Percentiles rank a stretch among this genome's conserved stretches.
Conservation (phyloP, 2,888 invertebrate species). For the Tolmerus cingulatus region DNA sequence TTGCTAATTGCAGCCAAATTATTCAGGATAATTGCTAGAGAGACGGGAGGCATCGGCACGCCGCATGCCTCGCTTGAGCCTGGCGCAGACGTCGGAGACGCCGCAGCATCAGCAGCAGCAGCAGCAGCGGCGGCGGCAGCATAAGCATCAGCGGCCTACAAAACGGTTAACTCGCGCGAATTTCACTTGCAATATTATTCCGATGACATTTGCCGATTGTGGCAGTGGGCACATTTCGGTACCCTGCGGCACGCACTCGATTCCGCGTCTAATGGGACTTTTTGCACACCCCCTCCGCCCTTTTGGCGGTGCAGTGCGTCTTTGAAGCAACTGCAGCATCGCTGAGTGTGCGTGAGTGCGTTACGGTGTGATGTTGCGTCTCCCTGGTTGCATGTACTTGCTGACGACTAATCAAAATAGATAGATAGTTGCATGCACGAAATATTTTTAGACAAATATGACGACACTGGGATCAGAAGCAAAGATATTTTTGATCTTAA, state of each 20-base stretch:
- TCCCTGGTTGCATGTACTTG: neutral
- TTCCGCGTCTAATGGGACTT: neutral
- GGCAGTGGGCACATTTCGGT: constrained; percentile 34
- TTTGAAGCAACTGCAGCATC: neutral
- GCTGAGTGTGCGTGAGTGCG: neutral
- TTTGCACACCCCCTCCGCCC: neutral
- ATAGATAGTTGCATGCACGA: constrained; percentile 43
- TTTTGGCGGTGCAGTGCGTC: neutral
- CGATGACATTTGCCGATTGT: constrained; percentile 42
- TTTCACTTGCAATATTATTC: constrained; percentile 24
- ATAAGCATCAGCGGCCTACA: neutral
- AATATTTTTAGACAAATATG: constrained; percentile 47
- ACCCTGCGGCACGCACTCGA: constrained; percentile 28
- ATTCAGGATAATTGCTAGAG: constrained; percentile 50
- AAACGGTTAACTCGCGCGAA: constrained; percentile 14
- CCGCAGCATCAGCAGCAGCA: neutral
- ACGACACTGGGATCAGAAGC: constrained; percentile 37
- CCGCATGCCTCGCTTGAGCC: neutral
- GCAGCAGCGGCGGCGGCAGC: neutral
- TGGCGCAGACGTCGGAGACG: neutral
- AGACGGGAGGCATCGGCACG: constrained; percentile 28
- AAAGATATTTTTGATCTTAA: constrained; percentile 41
- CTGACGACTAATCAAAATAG: constrained; percentile 43
- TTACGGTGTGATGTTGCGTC: neutral
- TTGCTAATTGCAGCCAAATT: constrained; percentile 51